phyloP scores from a whole-genome alignment of 2,797 vertebrate species.

The Hypotaenidia philippensis region DNA sequence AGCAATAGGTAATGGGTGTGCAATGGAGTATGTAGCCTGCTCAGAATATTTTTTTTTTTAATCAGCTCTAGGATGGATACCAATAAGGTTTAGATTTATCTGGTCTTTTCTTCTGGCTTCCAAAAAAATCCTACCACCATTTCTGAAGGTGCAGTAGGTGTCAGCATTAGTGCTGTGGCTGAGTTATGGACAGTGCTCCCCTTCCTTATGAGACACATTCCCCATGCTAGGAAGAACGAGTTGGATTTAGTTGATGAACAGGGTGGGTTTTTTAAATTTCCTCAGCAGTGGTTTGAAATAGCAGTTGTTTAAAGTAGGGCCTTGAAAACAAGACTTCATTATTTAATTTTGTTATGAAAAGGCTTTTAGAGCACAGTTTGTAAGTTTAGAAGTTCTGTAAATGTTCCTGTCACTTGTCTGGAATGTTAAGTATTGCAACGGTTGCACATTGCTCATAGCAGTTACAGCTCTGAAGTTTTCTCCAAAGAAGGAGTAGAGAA shows the following conservation, averaged over 20 bases:
- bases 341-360: slow-evolving; percentile 64
- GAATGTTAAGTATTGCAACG: slow-evolving; percentile 78
- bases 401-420: slow-evolving; percentile 77
- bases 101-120: neutral
- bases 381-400: slow-evolving; percentile 60
- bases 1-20: neutral
- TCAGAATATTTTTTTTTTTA: neutral
- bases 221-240: neutral
- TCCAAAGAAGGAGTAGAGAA: slow-evolving; percentile 75
- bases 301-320: slow-evolving; percentile 3
- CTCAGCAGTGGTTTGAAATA: slow-evolving; percentile 1
- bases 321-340: slow-evolving; percentile 48
- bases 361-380: slow-evolving; percentile 34
- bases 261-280: neutral
- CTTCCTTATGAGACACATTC: neutral
- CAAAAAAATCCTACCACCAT: neutral
- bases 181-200: neutral
- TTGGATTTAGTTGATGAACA: neutral
- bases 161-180: neutral
- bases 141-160: neutral
- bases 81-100: neutral
- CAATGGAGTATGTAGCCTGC: neutral
- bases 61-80: neutral
- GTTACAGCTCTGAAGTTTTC: slow-evolving; percentile 39
- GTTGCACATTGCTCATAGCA: slow-evolving; percentile 55